phyloP scores from a whole-genome alignment of 2,113 vertebrate species.

The Felis catus region F.catus_Fca126_mat1.0 CM031418.1:40735501-40736000 shows the following conservation, averaged over 20 bases:
- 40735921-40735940: not conserved
- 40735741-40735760: not conserved
- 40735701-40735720: no score
- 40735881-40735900: conserved; percentile 38
- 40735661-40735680: not conserved
- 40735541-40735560: not conserved
- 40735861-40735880: conserved; percentile 75
- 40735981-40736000: not conserved
- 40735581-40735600: not conserved
- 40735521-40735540: not conserved
- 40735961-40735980: not conserved
- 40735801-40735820: not conserved
- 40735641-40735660: not conserved
- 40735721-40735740: not conserved
- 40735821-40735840: conserved; percentile 53
- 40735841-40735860: conserved; percentile 80
- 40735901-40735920: conserved; percentile 78
- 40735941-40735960: not conserved
- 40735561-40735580: not conserved
- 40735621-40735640: not conserved
- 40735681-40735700: not conserved
- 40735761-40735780: not conserved
- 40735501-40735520: not conserved
- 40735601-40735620: not conserved
- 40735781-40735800: not conserved